Percentiles rank a stretch among this genome's conserved stretches.
phyloP scores from a whole-genome alignment of 2,797 vertebrate species.

The Tragopan temminckii region DNA sequence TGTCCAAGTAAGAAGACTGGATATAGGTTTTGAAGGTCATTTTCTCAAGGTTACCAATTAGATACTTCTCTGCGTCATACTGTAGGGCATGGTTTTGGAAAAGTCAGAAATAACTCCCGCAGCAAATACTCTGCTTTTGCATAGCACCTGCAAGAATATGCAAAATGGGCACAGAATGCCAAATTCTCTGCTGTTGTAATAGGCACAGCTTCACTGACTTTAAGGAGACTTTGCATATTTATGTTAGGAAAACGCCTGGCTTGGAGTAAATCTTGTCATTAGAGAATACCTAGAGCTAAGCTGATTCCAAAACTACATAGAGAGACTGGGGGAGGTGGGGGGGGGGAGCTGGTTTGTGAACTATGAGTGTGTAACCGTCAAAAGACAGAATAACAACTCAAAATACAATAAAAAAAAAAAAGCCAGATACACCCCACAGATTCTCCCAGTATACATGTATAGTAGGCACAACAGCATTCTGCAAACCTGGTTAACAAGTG shows the following conservation, averaged over 20 bases:
- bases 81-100: not conserved
- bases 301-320: not conserved
- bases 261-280: not conserved
- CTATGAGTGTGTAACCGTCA: not conserved
- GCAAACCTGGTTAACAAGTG: not conserved
- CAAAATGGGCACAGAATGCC: not conserved
- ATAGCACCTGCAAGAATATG: not conserved
- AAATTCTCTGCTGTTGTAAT: not conserved
- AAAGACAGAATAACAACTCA: not conserved
- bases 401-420: not conserved
- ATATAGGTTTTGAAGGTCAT: not conserved
- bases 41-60: not conserved
- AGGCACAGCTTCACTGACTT: not conserved
- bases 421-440: not conserved
- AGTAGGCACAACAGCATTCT: not conserved
- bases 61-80: not conserved
- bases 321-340: rapidly evolving
- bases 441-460: not conserved
- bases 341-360: not conserved
- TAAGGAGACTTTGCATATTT: slow-evolving; percentile 18
- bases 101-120: not conserved
- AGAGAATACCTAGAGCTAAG: not conserved
- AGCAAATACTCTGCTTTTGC: not conserved
- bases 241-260: not conserved
- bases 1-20: not conserved